These are phyloP conservation scores for Ophiothrix spiculata DNA, from an alignment of 35 echinoderm and acorn worm species.

Conservation along the genomic window DNA sequence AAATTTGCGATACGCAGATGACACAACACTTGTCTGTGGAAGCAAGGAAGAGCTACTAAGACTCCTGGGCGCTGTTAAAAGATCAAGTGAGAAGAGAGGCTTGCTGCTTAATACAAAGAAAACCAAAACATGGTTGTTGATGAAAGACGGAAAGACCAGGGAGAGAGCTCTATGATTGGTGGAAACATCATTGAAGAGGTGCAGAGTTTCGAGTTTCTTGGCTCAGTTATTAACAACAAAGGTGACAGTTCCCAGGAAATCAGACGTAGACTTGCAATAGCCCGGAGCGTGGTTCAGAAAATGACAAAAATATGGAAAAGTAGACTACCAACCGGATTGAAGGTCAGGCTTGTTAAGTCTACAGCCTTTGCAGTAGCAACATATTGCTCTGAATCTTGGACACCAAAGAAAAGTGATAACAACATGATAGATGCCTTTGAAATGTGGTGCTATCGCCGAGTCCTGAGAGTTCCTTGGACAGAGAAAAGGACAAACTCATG, in stretches of 20 bases:
- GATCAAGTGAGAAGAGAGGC: neutral
- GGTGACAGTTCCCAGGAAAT: neutral
- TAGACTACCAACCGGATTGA: too few species aligned
- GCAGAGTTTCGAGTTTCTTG: neutral
- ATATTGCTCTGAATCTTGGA: too few species aligned
- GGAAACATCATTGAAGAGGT: neutral
- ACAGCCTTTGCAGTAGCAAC: too few species aligned
- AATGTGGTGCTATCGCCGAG: too few species aligned
- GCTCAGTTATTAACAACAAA: neutral
- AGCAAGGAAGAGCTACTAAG: neutral
- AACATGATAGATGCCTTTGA: too few species aligned
- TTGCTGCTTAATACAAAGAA: neutral
- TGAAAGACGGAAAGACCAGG: neutral
- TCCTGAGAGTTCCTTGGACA: too few species aligned
- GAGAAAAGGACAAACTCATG: too few species aligned
- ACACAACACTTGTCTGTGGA: conserved; percentile 14
- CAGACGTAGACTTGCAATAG: too few species aligned
- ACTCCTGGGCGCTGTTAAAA: neutral
- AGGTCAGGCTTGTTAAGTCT: too few species aligned
- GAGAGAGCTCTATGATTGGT: neutral
- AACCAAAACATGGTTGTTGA: neutral
- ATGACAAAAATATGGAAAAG: too few species aligned
- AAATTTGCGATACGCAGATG: conserved; percentile 37
- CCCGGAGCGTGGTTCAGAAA: too few species aligned
- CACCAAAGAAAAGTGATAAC: too few species aligned